These are phyloP conservation scores for Drosophila peninsularis DNA, from an alignment of 2,888 invertebrate species.

Conservation along the genomic window DNA sequence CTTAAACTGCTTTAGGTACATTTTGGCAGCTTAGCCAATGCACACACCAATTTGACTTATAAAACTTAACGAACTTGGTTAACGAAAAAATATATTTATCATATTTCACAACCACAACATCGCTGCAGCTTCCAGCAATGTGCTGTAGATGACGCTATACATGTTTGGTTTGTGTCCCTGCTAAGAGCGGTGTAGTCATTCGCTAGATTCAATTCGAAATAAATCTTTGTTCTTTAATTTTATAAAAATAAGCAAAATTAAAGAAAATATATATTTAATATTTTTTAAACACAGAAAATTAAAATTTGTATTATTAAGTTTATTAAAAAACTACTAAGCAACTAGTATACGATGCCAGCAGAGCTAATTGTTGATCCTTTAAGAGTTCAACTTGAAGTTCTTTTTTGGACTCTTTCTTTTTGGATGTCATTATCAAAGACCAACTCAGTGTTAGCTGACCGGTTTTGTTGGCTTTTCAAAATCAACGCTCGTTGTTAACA, in stretches of 20 bases:
- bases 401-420: neutral
- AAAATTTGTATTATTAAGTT: too few relatives aligned
- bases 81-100: neutral
- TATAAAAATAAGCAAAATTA: neutral
- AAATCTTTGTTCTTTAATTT: neutral
- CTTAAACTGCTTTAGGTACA: neutral
- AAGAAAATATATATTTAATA: neutral
- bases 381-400: too few relatives aligned
- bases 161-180: neutral
- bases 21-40: neutral
- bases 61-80: neutral
- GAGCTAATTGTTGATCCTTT: neutral
- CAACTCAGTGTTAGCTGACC: slow-evolving; percentile 27
- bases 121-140: neutral
- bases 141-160: neutral
- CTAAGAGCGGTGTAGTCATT: neutral
- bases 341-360: neutral
- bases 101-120: slow-evolving; percentile 6
- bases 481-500: slow-evolving; percentile 32
- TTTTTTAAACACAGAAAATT: neutral
- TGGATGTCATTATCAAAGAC: slow-evolving; percentile 13
- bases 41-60: neutral
- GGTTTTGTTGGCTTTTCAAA: slow-evolving; percentile 39
- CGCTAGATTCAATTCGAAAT: neutral
- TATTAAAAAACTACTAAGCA: neutral